Evolutionary conservation across 2,888 invertebrate genomes (phyloP), one percentile per base, ranked within the genome.

Genomic region (Microctonus hyperodae): DNA sequence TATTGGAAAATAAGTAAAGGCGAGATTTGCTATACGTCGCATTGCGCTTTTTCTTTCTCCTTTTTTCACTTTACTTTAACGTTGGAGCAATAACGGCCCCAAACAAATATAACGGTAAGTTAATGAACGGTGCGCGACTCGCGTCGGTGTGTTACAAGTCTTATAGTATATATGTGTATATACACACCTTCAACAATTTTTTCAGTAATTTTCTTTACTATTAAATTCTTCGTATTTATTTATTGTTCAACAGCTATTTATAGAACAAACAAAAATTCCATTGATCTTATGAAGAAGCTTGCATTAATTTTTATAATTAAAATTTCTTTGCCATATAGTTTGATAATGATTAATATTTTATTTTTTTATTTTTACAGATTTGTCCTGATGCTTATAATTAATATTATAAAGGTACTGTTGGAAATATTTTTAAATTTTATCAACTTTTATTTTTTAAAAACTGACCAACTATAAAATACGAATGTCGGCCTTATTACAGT

Each of bases 61-160:
- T n/a, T 16, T 44, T n/a, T 16, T 16, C 40, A 40, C 77, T 79
- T 82, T 81, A 82, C 82, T 82, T 81, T 76, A 77, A 76, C 76
- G 44, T 44, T 44, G 67, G 69, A 76, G 77, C 76, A 76, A 82
- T 83, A 83, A 83, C 83, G 83, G 83, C 83, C 67, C 81, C 79
- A 80, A 79, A 81, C 80, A 83, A 81, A 81, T 77, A 79, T 83
- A 83, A 83, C 83, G 78, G 81, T 83, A 76, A 44, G 79, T 85
- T 77, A 85, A 85, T 77, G 78, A 81, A 75, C 78, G 74, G 60
- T 62, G 62, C 25, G 37, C 53, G 44, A 23, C 11, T 28, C 53
- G 22, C 37, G 59, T 23, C 13, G 9, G 16, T n/a, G 37, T 40
- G 35, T 23, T 40, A 25, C n/a, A 13, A 44, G 16, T 16, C 55